Percentiles rank a stretch among this genome's conserved stretches.
phyloP scores from a whole-genome alignment of 2,888 invertebrate genomes.

The Leistus spinibarbis region DNA sequence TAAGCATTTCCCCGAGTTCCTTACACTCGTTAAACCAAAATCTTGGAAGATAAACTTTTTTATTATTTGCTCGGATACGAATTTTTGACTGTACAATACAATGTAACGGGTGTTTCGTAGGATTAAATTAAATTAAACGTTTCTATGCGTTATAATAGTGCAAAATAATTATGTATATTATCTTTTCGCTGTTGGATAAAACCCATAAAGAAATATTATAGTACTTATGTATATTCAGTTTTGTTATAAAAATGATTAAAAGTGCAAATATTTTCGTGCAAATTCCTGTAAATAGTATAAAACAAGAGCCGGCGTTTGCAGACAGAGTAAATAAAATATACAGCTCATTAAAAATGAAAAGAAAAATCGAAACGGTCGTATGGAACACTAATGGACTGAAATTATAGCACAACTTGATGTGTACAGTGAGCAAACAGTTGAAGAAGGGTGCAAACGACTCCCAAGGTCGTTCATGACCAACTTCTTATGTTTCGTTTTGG shows the following conservation, averaged over 20 bases:
- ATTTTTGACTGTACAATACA: not conserved
- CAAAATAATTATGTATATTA: too few species aligned
- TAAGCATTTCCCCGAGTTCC: not conserved
- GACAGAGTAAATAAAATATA: not conserved
- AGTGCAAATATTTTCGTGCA: too few species aligned
- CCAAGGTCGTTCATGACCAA: not conserved
- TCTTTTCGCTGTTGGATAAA: too few species aligned
- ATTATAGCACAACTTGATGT: not conserved
- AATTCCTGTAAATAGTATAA: too few species aligned
- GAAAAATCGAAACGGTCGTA: not conserved
- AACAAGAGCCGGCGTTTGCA: not conserved
- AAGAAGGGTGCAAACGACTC: not conserved
- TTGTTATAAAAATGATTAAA: too few species aligned
- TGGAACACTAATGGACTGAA: not conserved
- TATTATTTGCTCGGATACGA: not conserved
- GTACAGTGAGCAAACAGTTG: not conserved
- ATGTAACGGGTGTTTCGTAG: not conserved
- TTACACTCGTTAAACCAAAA: not conserved
- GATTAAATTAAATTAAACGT: not conserved
- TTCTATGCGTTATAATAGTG: too few species aligned
- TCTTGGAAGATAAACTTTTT: not conserved
- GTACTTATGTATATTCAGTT: too few species aligned
- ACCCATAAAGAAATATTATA: too few species aligned
- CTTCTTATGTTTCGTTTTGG: not conserved
- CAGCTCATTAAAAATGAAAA: not conserved